Percentiles rank a stretch among this genome's conserved stretches.
These are phyloP conservation scores for Sitophilus oryzae DNA, from an alignment of 1,140 invertebrate species.

Conservation along the genomic window DNA sequence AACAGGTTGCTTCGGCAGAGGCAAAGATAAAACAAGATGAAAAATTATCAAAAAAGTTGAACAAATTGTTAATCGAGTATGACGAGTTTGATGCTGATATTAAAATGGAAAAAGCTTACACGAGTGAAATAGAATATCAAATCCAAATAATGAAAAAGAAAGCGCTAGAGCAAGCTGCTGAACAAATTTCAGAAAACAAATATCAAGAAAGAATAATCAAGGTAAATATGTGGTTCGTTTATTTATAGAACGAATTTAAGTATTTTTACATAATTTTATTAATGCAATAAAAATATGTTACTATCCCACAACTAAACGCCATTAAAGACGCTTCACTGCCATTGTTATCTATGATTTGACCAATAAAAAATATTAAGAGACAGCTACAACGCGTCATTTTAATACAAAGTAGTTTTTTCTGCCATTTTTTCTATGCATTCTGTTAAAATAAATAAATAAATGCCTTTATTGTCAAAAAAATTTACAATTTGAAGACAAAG, in stretches of 20 bases:
- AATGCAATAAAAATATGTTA: background rate
- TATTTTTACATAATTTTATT: background rate
- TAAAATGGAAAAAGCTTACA: constrained; percentile 39
- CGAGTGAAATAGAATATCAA: constrained; percentile 45
- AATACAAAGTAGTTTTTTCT: too few relatives aligned
- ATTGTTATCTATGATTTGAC: too few relatives aligned
- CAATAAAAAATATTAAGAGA: too few relatives aligned
- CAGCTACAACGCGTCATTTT: too few relatives aligned
- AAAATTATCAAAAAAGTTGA: constrained; percentile 39
- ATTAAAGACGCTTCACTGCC: too few relatives aligned
- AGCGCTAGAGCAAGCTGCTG: constrained; percentile 36
- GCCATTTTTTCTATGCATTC: too few relatives aligned
- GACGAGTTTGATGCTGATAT: constrained; percentile 38
- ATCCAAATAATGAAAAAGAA: constrained; percentile 37
- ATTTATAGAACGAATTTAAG: background rate
- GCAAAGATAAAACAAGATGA: constrained; percentile 37
- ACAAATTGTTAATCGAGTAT: constrained; percentile 29
- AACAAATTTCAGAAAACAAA: constrained; percentile 48
- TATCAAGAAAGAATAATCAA: constrained; percentile 49
- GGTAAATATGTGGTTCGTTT: background rate
- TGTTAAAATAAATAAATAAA: too few relatives aligned
- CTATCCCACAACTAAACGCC: too few relatives aligned
- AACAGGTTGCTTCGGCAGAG: constrained; percentile 21
- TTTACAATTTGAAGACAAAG: too few relatives aligned
- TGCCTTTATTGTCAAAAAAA: too few relatives aligned